phyloP scores from a whole-genome alignment of 2,888 invertebrate genomes.

The Andrena camellia region DNA sequence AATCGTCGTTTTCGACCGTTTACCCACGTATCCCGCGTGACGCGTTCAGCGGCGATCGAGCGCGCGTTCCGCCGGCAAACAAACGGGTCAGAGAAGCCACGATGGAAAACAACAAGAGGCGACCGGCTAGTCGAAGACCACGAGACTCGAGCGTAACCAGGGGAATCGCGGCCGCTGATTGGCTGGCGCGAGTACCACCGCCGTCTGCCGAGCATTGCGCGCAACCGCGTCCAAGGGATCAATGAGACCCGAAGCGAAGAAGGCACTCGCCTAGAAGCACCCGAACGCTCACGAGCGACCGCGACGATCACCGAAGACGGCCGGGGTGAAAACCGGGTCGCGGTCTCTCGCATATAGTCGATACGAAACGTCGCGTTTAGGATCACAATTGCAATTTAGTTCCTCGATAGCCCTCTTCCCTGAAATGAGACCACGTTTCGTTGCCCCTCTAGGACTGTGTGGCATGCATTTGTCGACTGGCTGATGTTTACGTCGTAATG shows the following conservation, averaged over 20 bases:
- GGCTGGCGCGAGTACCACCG: conserved; percentile 48
- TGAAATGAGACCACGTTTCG: background rate
- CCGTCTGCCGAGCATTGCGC: conserved; percentile 51
- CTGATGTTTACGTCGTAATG: too few species aligned
- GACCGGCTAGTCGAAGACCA: conserved; percentile 60
- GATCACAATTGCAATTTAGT: background rate
- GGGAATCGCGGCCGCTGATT: conserved; percentile 55
- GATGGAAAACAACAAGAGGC: conserved; percentile 60
- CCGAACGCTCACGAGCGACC: conserved; percentile 47
- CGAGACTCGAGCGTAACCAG: conserved; percentile 58
- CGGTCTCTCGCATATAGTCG: conserved; percentile 20
- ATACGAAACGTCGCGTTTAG: conserved; percentile 20
- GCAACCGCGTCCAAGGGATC: conserved; percentile 62
- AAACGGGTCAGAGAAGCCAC: conserved; percentile 47
- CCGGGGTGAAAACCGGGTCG: conserved; percentile 46
- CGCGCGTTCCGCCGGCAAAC: conserved; percentile 31
- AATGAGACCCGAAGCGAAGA: conserved; percentile 56
- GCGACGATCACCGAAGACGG: conserved; percentile 51
- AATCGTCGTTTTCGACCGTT: conserved; percentile 22
- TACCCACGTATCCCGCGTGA: conserved; percentile 10
- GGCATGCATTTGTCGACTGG: too few species aligned
- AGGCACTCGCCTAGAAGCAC: conserved; percentile 45
- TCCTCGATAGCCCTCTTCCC: background rate
- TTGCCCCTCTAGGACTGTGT: background rate
- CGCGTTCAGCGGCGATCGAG: conserved; percentile 24